These are phyloP conservation scores for Drosophila navojoa DNA, from an alignment of 1,140 invertebrate species.

Conservation along the genomic window DNA sequence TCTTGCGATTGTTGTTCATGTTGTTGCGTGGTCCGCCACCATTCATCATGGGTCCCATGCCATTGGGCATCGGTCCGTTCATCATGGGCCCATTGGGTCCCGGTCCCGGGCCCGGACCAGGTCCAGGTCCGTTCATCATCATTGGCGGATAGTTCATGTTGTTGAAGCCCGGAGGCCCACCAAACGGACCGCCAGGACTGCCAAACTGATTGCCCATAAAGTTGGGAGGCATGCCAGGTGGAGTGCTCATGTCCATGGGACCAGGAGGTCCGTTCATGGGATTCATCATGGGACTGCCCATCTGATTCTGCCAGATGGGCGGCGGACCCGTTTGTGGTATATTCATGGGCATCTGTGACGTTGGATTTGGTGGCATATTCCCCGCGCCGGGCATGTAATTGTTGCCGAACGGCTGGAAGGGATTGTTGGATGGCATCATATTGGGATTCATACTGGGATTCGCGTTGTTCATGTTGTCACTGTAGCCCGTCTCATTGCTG, in stretches of 20 bases:
- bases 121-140: constrained; percentile 71
- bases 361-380: constrained; percentile 26
- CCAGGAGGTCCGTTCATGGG: constrained; percentile 42
- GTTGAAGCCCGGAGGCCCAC: constrained; percentile 55
- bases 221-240: constrained; percentile 46
- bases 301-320: constrained; percentile 65
- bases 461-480: constrained; percentile 68
- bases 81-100: constrained; percentile 72
- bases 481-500: constrained; percentile 39
- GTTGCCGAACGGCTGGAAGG: constrained; percentile 64
- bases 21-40: constrained; percentile 52
- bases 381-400: constrained; percentile 34
- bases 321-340: constrained; percentile 51
- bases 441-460: constrained; percentile 68
- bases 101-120: constrained; percentile 68
- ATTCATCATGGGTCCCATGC: constrained; percentile 46
- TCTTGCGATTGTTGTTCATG: constrained; percentile 54
- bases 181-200: constrained; percentile 59
- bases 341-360: constrained; percentile 36
- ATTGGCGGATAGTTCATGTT: constrained; percentile 68
- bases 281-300: constrained; percentile 51
- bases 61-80: constrained; percentile 50
- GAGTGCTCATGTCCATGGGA: constrained; percentile 61
- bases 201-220: constrained; percentile 71
- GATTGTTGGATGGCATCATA: constrained; percentile 61